Base-by-base conservation (phyloP, 2,888 invertebrate species). In the Drosophila anomalata region DNA sequence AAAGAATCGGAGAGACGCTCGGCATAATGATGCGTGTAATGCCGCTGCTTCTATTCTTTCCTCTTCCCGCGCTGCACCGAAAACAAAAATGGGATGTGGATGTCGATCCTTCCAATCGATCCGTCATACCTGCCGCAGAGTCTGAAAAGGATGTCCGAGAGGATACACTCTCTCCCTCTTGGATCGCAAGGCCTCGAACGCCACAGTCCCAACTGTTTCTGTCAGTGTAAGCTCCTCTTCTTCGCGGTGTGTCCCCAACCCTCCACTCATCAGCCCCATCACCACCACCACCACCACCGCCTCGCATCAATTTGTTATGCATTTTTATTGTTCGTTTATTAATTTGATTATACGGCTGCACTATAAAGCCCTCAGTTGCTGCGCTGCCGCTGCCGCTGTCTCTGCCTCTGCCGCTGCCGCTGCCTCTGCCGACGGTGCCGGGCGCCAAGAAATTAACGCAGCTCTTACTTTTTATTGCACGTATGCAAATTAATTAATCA, bases 11-110 rank as follows among this genome's bases (percentile, higher is more conserved):
- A 14, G 31, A 69, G 70, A 67, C 77, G 65, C 65, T 72, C 75
- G 76, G 73, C 83, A 83, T 89, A 90, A 89, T 89, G 88, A 90
- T 87, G 86, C 90, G 88, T 89, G 86, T 89, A 89, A 89, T 89
- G 77, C 80, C 75, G 85, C 77, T 77, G 84, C 83, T 76, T 77
- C 75, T 68, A 72, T 50, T 67, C 26, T 51, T 24, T n/a, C 51
- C 41, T 9, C 41, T 20, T 26, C 26, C 29, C 11, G 9, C 17
- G 29, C 7, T 48, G 11, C 29, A 48, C 48, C 14, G 31, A 11
- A 14, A 48, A 24, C 1, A 50, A 31, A 50, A 7, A 1, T 7
- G 47, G 29, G 29, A 29, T 29, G 29, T 9, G 29, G 33, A 17
- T 17, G 17, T 17, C 17, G 17, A 17, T 17, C 33, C 11, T 33